Evolutionary conservation across 1,140 invertebrate species (phyloP).

Genomic region (Drosophila fuyamai): DNA sequence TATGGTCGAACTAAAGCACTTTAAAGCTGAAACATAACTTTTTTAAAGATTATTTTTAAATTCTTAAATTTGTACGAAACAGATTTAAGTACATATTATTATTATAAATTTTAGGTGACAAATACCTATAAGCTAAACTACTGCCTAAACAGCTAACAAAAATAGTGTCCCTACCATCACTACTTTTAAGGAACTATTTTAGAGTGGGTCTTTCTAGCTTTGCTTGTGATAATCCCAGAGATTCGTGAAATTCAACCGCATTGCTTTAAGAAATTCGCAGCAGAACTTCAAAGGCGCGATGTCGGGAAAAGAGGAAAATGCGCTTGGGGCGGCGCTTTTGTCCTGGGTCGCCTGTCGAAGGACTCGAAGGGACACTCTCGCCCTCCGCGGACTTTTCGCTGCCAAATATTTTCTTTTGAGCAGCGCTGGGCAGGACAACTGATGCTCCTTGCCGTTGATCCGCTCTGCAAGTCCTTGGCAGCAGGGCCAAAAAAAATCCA

Average conservation of each 20-base stretch:
- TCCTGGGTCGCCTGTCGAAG: slow-evolving; percentile 35
- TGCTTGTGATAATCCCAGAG: background rate
- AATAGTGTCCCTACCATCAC: too few relatives aligned
- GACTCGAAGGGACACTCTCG: slow-evolving; percentile 28
- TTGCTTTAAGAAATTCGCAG: slow-evolving; percentile 26
- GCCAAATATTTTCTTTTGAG: slow-evolving; percentile 49
- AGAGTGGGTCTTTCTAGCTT: background rate
- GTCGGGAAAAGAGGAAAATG: slow-evolving; percentile 6
- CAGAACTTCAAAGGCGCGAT: slow-evolving; percentile 8
- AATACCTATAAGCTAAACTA: too few relatives aligned
- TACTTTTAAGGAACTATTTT: too few relatives aligned
- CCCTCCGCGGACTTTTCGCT: slow-evolving; percentile 28
- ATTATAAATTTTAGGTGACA: too few relatives aligned
- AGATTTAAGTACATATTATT: too few relatives aligned
- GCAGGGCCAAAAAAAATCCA: slow-evolving; percentile 22
- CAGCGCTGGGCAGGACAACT: slow-evolving; percentile 13
- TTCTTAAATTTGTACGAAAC: too few relatives aligned
- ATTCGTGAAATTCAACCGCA: slow-evolving; percentile 11
- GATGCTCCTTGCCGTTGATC: slow-evolving; percentile 18
- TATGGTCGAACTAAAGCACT: too few relatives aligned
- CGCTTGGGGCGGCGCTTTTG: slow-evolving; percentile 27
- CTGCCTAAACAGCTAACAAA: too few relatives aligned
- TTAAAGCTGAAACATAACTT: too few relatives aligned
- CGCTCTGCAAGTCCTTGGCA: slow-evolving; percentile 21
- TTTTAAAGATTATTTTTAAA: too few relatives aligned